Base-by-base conservation (phyloP, 1,140 invertebrate genomes). In the Drosophila willistoni region DNA sequence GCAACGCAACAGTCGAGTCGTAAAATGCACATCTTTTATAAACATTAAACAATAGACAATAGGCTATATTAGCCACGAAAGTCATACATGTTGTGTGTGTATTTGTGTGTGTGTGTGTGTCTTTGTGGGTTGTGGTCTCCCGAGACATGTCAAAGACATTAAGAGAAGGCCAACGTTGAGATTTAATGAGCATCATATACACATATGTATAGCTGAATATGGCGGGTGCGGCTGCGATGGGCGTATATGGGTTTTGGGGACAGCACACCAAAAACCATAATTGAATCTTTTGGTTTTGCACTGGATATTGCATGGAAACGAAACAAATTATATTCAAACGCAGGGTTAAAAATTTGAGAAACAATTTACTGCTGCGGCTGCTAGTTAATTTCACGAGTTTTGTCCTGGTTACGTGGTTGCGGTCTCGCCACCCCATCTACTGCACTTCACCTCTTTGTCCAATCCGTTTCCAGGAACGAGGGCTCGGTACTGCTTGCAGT, bases 211-310 rank as follows among this genome's bases (percentile, higher is more conserved):
- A 64, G 69, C 47, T 63, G 39, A 42, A 57, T 63, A 68, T 66
- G 67, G 41, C 34, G 22, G 22, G 10, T 75, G 80, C 22, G 80
- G 71, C 62, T 82, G 72, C 44, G 47, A 75, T 57, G 55, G 17
- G 17, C 17, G 7, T 1, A 47, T 19, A 47, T 19, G 44, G 44
- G 56, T 59, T 19, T 19, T 12, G 12, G 33, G 33, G 14, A 39
- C 12, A 51, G 67, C 57, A 56, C 22, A 66, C 64, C 66, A 14
- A 68, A 70, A 71, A 54, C 79, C 81, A 84, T 87, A 87, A 87
- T 87, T 87, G 84, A 87, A 89, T 83, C 80, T 72, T 71, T 71
- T 63, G 84, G 65, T 70, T 79, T 60, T 77, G 79, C 79, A 73
- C 59, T 62, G 33, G 33, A 17, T 44, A 36, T 68, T 17, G 25